phyloP scores from a whole-genome alignment of 2,797 vertebrate genomes.

The Syngnathus rostellatus region DNA sequence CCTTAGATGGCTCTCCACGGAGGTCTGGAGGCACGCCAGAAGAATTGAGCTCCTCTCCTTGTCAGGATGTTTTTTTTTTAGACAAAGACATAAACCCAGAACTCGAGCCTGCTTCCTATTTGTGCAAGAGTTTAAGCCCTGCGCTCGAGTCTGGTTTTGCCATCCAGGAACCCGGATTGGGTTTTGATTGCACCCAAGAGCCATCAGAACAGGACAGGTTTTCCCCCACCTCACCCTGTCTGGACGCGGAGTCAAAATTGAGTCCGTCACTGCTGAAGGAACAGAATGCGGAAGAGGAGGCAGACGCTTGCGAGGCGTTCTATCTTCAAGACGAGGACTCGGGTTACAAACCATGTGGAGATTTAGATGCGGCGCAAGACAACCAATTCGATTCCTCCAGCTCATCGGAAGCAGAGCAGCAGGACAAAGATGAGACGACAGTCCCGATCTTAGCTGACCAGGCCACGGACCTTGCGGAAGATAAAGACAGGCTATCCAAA shows the following conservation, averaged over 20 bases:
- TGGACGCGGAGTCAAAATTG: background rate
- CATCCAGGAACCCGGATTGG: background rate
- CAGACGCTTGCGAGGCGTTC: slow-evolving; percentile 1
- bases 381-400: background rate
- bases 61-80: background rate
- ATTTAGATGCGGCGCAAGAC: background rate
- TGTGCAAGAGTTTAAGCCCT: background rate
- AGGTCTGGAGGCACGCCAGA: background rate
- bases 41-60: background rate
- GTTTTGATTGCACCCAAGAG: background rate
- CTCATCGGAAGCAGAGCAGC: background rate
- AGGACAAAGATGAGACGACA: too few relatives aligned
- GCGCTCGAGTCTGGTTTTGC: background rate
- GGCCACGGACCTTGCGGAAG: background rate
- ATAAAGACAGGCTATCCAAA: background rate
- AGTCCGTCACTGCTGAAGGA: background rate
- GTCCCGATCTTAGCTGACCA: background rate
- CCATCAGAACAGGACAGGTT: background rate
- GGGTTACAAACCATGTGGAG: background rate
- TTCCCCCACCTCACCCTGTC: background rate
- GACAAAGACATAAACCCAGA: background rate
- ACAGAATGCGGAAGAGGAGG: background rate
- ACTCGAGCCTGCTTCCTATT: background rate
- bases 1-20: background rate
- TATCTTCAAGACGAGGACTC: slow-evolving; percentile 1